Evolutionary conservation across 2,888 invertebrate genomes (phyloP).

Genomic region (Bursaphelenchus okinawaensis): DNA sequence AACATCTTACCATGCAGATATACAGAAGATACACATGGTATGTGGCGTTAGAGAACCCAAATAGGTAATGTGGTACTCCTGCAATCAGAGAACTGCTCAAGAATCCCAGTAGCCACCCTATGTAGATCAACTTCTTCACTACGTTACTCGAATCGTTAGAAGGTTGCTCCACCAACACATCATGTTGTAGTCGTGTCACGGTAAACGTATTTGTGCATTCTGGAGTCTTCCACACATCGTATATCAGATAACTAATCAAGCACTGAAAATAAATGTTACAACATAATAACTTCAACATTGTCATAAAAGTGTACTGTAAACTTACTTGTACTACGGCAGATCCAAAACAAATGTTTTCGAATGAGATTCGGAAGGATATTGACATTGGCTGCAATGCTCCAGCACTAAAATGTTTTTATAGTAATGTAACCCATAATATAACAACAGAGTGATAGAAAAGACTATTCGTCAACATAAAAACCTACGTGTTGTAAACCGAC

Average conservation of each 20-base stretch:
- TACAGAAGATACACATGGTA: not conserved
- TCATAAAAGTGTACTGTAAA: too few species aligned
- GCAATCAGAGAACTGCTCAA: not conserved
- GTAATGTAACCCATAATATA: too few species aligned
- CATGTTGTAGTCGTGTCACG: not conserved
- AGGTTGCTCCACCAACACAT: not conserved
- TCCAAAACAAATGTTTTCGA: not conserved
- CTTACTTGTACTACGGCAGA: not conserved
- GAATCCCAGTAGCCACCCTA: not conserved
- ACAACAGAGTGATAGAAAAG: too few species aligned
- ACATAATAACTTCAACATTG: too few species aligned
- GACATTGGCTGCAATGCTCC: not conserved
- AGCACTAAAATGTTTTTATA: too few species aligned
- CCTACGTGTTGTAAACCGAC: too few species aligned
- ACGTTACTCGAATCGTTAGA: not conserved
- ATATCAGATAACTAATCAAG: constrained; percentile 3
- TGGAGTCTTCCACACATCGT: constrained; percentile 11
- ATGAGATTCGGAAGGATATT: not conserved
- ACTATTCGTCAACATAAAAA: too few species aligned
- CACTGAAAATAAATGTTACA: too few species aligned
- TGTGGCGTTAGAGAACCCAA: not conserved
- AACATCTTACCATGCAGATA: not conserved
- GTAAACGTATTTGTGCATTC: not conserved
- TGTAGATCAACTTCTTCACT: not conserved
- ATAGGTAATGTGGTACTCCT: not conserved